Base-by-base conservation (phyloP, 2,888 invertebrate species). In the Chirona hameri region DNA sequence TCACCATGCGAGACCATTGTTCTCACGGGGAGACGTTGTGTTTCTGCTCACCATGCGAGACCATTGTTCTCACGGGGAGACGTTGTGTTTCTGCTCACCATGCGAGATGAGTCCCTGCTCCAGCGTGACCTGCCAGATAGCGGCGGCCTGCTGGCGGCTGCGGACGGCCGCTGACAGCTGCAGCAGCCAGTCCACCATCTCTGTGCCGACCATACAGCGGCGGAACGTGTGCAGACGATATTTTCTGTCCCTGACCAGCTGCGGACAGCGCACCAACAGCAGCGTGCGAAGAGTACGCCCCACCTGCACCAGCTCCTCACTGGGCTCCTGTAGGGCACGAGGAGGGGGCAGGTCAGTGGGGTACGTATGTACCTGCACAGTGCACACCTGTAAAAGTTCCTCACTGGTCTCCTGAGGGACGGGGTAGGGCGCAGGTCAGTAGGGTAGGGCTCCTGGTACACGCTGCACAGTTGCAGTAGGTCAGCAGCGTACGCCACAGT, bases 81-180 rank as follows among this genome's bases (percentile, higher is more conserved):
- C n/a, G n/a, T n/a, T n/a, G n/a, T n/a, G n/a, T n/a, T n/a, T n/a
- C 0, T 21, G 88, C 90, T 89, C 87, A 94, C 94, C 93, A 88
- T 94, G 93, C 81, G 91, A 90, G 85, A 95, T 90, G 84, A 94
- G 91, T 81, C 93, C 93, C 88, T 94, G 93, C 87, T 95, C 95
- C 72, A 95, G 89, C 82, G 95, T 88, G 0, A 93, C 93, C 88
- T 95, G 95, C 93, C 94, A 95, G 93, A 95, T 94, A 84, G 93
- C 94, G 81, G 92, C 91, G 82, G 93, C 93, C 87, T 93, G 93
- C 85, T 91, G 90, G 84, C 94, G 89, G 3, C 88, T 88, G 90
- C 92, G 92, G 24, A 92, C 91, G 85, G 85, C 85, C 48, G 87
- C 86, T 82, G 92, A 91, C 86, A 93, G 89, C 86, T 91, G 90